These are phyloP conservation scores for Numenius phaeopus DNA, from an alignment of 2,797 vertebrate species.

Conservation along the genomic window DNA sequence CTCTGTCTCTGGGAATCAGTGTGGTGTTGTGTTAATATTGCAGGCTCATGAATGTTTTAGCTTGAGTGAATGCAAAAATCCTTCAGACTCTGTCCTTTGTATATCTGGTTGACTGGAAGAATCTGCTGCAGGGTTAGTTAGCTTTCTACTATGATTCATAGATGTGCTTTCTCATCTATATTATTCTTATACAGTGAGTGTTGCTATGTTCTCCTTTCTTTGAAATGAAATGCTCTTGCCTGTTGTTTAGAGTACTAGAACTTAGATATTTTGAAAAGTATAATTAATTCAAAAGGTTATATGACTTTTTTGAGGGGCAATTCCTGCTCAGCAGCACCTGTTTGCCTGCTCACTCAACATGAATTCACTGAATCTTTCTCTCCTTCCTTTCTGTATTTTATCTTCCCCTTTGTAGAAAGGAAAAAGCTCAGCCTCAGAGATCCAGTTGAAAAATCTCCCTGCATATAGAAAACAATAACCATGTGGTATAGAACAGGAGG, in stretches of 20 bases:
- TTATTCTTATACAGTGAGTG: background rate
- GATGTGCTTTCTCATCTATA: slow-evolving; percentile 4
- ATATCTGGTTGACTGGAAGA: background rate
- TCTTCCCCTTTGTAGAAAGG: background rate
- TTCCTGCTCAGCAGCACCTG: background rate
- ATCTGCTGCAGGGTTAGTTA: slow-evolving; percentile 28
- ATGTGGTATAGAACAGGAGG: background rate
- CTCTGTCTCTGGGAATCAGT: background rate
- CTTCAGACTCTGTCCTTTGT: background rate
- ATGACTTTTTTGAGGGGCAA: background rate
- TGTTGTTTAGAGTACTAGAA: background rate
- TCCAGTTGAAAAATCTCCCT: background rate
- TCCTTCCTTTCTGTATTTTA: background rate
- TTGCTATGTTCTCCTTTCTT: background rate
- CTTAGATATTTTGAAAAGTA: slow-evolving; percentile 24
- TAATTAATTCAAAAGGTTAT: slow-evolving; percentile 12
- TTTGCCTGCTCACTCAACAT: background rate
- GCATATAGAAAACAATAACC: background rate
- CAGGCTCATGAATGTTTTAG: slow-evolving; percentile 51
- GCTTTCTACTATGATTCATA: slow-evolving; percentile 17
- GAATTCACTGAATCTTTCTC: background rate
- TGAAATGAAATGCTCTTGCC: background rate
- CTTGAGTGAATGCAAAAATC: slow-evolving; percentile 33
- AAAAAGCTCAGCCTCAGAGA: background rate
- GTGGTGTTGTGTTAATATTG: background rate